Percentiles rank a stretch among this genome's conserved stretches.
These are phyloP conservation scores for Drepana arcuata DNA, from an alignment of 1,140 invertebrate genomes.

Conservation along the genomic window DNA sequence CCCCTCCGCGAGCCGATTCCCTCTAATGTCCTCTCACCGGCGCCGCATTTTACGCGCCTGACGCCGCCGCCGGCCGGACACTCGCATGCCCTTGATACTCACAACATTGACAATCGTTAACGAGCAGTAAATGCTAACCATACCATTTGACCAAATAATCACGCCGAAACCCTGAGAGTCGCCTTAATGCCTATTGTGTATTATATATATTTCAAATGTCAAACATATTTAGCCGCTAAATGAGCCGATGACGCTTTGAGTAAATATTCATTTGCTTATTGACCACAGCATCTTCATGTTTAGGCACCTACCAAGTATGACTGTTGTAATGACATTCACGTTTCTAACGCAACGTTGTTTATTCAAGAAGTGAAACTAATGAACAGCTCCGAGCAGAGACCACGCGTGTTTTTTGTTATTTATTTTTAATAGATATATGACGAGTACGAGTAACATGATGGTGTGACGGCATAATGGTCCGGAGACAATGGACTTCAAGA, in stretches of 20 bases:
- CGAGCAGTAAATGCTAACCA: conserved; percentile 8
- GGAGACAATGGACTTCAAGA: conserved; percentile 61
- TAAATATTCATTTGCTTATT: too few relatives aligned
- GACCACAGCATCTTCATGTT: too few relatives aligned
- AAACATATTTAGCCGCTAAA: too few relatives aligned
- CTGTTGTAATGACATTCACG: too few relatives aligned
- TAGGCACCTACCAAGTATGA: too few relatives aligned
- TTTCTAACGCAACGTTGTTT: too few relatives aligned
- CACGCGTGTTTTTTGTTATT: conserved; percentile 27
- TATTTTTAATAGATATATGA: conserved; percentile 53
- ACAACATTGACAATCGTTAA: conserved; percentile 16
- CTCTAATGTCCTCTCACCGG: conserved; percentile 9
- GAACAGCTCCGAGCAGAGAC: conserved; percentile 17
- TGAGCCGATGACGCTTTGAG: too few relatives aligned
- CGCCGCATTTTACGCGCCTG: conserved; percentile 41
- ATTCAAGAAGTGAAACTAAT: conserved; percentile 31
- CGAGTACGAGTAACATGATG: conserved; percentile 30
- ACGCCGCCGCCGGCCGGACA: conserved; percentile 10
- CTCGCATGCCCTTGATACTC: conserved; percentile 18
- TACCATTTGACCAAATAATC: too few relatives aligned
- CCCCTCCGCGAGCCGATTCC: conserved; percentile 8
- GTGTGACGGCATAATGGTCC: conserved; percentile 47
- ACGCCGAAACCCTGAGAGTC: too few relatives aligned
- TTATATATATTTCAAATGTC: too few relatives aligned
- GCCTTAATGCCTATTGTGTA: too few relatives aligned